These are phyloP conservation scores for Oryzias celebensis DNA, from an alignment of 2,113 vertebrate genomes.

Conservation along the genomic window DNA sequence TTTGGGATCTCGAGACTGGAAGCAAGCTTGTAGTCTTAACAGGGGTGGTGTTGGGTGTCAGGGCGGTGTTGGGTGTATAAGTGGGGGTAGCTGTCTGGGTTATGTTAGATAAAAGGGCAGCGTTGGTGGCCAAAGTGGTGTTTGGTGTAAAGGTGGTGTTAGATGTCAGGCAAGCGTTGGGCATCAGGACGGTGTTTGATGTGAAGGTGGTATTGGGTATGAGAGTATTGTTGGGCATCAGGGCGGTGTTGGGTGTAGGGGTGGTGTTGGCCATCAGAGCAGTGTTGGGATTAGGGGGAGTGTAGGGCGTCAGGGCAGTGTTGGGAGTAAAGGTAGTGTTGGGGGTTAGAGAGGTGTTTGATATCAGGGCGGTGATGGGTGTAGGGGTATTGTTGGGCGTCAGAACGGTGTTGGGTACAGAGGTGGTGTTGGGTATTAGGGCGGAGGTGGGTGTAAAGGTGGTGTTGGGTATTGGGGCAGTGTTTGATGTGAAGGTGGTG, in stretches of 20 bases:
- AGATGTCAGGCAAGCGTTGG: too few species aligned
- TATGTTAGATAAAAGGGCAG: too few species aligned
- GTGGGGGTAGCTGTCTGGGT: too few species aligned
- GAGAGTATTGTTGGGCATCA: too few species aligned
- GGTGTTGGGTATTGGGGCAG: slow-evolving; percentile 30
- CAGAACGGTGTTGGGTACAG: background rate
- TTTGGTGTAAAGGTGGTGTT: too few species aligned
- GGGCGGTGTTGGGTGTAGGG: background rate
- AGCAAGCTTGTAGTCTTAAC: slow-evolving; percentile 11
- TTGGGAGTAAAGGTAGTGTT: too few species aligned
- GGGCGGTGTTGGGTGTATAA: background rate
- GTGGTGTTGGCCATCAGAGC: slow-evolving; percentile 1
- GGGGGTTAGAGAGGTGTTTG: background rate
- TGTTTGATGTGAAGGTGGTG: background rate
- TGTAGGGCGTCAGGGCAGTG: slow-evolving; percentile 28
- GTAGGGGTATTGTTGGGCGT: slow-evolving; percentile 18
- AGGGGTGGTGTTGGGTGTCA: background rate
- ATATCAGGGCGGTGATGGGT: slow-evolving; percentile 14
- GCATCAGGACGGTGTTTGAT: too few species aligned
- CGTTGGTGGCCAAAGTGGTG: too few species aligned
- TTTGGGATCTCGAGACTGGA: slow-evolving; percentile 19
- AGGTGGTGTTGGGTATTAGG: slow-evolving; percentile 12
- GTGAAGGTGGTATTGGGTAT: too few species aligned
- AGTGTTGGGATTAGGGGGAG: background rate
- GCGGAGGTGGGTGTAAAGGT: background rate